Base-by-base conservation (phyloP, 1,140 invertebrate genomes). In the Aphis gossypii region DNA sequence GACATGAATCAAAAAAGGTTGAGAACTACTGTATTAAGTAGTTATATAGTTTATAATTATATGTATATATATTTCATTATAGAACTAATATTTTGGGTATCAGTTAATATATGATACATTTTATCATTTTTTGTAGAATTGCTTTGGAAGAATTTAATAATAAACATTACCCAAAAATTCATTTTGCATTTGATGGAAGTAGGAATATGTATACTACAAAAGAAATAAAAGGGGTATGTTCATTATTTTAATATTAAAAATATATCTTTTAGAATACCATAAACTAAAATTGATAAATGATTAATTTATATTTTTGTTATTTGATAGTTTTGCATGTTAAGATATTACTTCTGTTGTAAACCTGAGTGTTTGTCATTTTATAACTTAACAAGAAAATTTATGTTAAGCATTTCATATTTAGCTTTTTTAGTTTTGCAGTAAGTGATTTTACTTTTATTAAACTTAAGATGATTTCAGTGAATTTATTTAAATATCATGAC, bases 111-210 rank as follows among this genome's bases (percentile, higher is more conserved):
- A 23, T 48, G 38, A 35, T 14, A 51, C 18, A 51, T 20, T 51
- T 76, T 88, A 88, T 93, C 84, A n/a, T 54, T 87, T 11, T 51
- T 84, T 93, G 21, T 82, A 94, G 94, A 95, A 1, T 9, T 0
- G 94, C 95, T 30, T 95, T 96, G 86, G 94, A 95, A 92, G 60
- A 94, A 93, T 94, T 95, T 18, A 94, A 94, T 82, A 30, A 11
- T 5, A 90, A 94, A 93, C 35, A 95, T 46, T 96, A 95, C 94
- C 94, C 94, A 1, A 94, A 95, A 0, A 94, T 94, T 38, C 93
- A 94, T 93, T 96, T 97, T 6, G 97, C 97, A 35, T 98, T 96
- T 95, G 97, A 98, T 95, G 97, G 97, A 14, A 96, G 95, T 38
- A 97, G 96, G 94, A 97, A 97, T 95, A 95, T 97, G 44, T 97